Base-by-base conservation (phyloP, 1,140 invertebrate species). In the Drosophila parvula region DNA sequence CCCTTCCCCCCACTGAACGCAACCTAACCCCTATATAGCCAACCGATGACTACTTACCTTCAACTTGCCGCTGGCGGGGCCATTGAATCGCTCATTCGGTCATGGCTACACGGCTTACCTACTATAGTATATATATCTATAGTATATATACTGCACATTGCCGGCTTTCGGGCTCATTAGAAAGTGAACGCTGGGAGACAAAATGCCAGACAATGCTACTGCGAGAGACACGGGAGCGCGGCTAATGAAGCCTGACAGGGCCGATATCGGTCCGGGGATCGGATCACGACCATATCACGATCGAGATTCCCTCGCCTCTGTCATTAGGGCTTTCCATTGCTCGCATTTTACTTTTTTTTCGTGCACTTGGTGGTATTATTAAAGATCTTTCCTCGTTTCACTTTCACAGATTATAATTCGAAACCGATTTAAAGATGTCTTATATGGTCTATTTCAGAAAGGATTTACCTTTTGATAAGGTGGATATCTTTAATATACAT, bases 121-220 rank as follows among this genome's bases (percentile, higher is more conserved):
- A 61, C 47, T 50, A 16, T 16, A 50, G 47, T 36, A 22, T 53
- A 36, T 53, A 51, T 32, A 32, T 34, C 40, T 43, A 44, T 61
- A 43, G 27, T 16, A 57, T 36, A 27, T 55, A 30, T 65, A 55
- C 57, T 79, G 67, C 44, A 63, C 74, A 59, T 41, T 55, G 34
- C 68, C 64, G 63, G 61, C 67, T 61, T 51, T 69, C 56, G 74
- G 76, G 56, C 74, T 88, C 71, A 88, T 86, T 86, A 86, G 82
- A 86, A 86, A 86, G 82, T 86, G 82, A 88, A 86, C 79, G 79
- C 51, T 63, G 71, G 57, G 80, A 83, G 80, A 82, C 81, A 85
- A 85, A 85, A 74, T 62, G 45, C 57, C 57, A 74, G 78, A 58
- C 78, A 81, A 69, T 68, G 64, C 50, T 41, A 32, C 44, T 47